Evolutionary conservation across 2,797 vertebrate species (phyloP), one percentile per base, ranked within the genome.

Genomic region (Ptychobarbus kaznakovi): DNA sequence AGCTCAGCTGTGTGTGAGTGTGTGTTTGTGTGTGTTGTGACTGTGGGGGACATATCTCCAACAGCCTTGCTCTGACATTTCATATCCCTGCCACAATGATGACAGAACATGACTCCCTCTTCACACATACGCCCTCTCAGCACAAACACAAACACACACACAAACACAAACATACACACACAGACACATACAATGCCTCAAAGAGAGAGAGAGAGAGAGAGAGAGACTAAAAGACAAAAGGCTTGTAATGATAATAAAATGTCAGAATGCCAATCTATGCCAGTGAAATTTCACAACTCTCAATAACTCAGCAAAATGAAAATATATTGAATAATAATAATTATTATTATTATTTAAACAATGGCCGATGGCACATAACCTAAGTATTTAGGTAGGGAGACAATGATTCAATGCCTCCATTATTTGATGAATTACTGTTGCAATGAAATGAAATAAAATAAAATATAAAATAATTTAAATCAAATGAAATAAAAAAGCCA

Each of bases 31-130:
- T 82, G 74, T 80, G 78, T 82, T 80, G 28, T 78, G 83, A 75
- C 83, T 87, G 83, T 87, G 87, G 85, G 76, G 77, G 82, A 85
- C 80, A 86, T 82, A 85, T 86, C 65, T 77, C 74, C 73, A 68
- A 87, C 86, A 86, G 70, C 74, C 73, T 82, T 78, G 80, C 61
- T 68, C 86, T 86, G 86, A 89, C 85, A 86, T 88, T 89, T 87
- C 80, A 87, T 86, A 85, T 73, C 66, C 76, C 88, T 77, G 80
- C 84, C 70, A 81, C 32, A 70, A 40, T 42, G 82, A 86, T 63
- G 84, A 65, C 81, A 87, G 86, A 80, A 73, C 70, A 78, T 80
- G 63, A 80, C 44, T 65, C 76, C 75, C 46, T 80, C 56, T 58
- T 82, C 56, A 70, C 70, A 86, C 79, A 74, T 46, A 75, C 66